Base-by-base conservation (phyloP, 1,140 invertebrate genomes). In the Bombus balteatus region DNA sequence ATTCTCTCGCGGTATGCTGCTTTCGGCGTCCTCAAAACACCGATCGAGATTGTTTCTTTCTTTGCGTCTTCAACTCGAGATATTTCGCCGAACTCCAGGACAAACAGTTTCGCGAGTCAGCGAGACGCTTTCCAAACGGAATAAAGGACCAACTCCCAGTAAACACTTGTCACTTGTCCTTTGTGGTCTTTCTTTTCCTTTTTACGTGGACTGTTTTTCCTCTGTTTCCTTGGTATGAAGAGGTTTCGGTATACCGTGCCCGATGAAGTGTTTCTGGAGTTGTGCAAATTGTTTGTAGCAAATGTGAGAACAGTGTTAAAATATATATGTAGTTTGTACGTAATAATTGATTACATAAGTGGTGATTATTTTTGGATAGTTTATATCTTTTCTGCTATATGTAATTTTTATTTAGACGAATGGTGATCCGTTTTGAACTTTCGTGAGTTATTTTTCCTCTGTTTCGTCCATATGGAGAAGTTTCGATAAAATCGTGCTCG, bases 141-240 rank as follows among this genome's bases (percentile, higher is more conserved):
- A 41, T 62, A 76, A 83, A 76, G 43, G 72, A n/a, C 43, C 65
- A 70, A 83, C 74, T 65, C 4, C 12, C 34, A 28, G 47, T 77
- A 83, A 83, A 83, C 74, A 83, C 65, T 83, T 71, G 62, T 57
- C 81, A 39, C 75, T 22, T 39, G 34, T 12, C 43, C 65, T 83
- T 77, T 77, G 62, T 83, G 4, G 70, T 70, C 32, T 10, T 53
- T 34, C 15, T 22, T 12, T 39, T 0, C 43, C 5, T 41, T 57
- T 68, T 53, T 70, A 15, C 22, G 1, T 5, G 6, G 1, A 53
- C 3, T 28, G 1, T 34, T 66, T 57, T 10, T 25, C 18, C 22
- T 13, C 12, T 37, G 32, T 28, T 10, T 18, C 4, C 47, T 53
- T 53, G 5, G 1, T 53, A 53, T 22, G 18, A 53, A 53, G 47